Evolutionary conservation across 2,888 invertebrate genomes (phyloP), one percentile per base, ranked within the genome.

Genomic region (Pyralis farinalis): DNA sequence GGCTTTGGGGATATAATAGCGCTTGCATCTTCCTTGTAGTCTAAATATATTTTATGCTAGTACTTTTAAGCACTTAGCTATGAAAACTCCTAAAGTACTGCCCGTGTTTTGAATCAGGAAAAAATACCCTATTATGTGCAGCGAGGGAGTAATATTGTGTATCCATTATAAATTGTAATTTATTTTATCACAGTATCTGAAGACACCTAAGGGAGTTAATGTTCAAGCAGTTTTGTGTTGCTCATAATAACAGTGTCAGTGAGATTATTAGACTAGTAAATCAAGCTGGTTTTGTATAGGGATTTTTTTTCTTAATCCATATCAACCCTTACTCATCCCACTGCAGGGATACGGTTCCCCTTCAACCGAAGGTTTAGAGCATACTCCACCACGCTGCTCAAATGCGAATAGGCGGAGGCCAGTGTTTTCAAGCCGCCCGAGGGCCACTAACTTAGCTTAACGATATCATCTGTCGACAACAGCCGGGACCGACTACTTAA

Each of bases 221-320:
- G 10, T 31, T 12, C 12, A 31, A 31, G 12, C 31, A 31, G 31
- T 31, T 31, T 31, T 31, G 12, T 31, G 12, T 11, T 31, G 31
- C 12, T 7, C 12, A 31, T 25, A 25, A 25, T n/a, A n/a, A 25
- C 3, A 25, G 25, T 25, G 25, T 5, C n/a, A 25, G 1, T 2
- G 7, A 5, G 2, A 16, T 3, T 16, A 16, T 4, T 3, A 16
- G 16, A 16, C 16, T 16, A 3, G 2, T 16, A 16, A 16, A 16
- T 16, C 16, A 16, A 16, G 3, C 4, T 16, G 16, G 16, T 4
- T 16, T 16, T 16, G 16, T 16, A 3, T 16, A 16, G 16, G 2
- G 3, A 16, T 16, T 3, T 16, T 16, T 16, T 16, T 16, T 16
- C 4, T 16, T 16, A n/a, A n/a, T n/a, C n/a, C n/a, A n/a, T n/a